Conservation (phyloP, 1,140 invertebrate species). For the Drosophila leontia region DNA sequence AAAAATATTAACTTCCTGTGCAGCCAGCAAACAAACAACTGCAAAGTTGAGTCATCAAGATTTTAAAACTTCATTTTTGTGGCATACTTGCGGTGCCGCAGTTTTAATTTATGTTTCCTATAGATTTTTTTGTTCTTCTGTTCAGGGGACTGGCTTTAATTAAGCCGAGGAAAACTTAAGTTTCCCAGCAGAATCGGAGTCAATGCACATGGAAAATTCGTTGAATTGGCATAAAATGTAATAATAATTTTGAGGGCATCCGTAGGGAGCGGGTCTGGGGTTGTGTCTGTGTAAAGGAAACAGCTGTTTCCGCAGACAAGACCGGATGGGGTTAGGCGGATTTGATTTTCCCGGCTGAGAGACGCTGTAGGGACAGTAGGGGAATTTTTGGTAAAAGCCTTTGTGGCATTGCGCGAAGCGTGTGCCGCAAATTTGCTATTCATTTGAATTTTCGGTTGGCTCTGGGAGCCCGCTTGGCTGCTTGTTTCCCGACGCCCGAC, state of each 20-base stretch:
- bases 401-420: constrained; percentile 46
- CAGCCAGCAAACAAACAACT: constrained; percentile 21
- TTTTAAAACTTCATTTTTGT: constrained; percentile 58
- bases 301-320: constrained; percentile 66
- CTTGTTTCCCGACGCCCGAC: constrained; percentile 50
- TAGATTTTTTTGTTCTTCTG: constrained; percentile 10
- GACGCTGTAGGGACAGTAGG: not conserved
- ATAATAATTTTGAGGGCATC: constrained; percentile 60
- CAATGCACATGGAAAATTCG: constrained; percentile 56
- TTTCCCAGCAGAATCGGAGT: constrained; percentile 12
- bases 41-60: constrained; percentile 24
- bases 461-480: constrained; percentile 19
- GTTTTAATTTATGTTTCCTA: constrained; percentile 49
- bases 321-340: constrained; percentile 34
- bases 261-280: not conserved
- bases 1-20: constrained; percentile 70
- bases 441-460: constrained; percentile 75
- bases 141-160: constrained; percentile 58
- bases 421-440: constrained; percentile 72
- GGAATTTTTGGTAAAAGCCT: constrained; percentile 25
- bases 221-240: constrained; percentile 79
- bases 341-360: not conserved
- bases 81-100: constrained; percentile 18
- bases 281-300: constrained; percentile 62
- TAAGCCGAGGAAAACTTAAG: constrained; percentile 51